Evolutionary conservation across 2,888 invertebrate species (phyloP), one percentile per base, ranked within the genome.

Genomic region (Glaucopsyche alexis): DNA sequence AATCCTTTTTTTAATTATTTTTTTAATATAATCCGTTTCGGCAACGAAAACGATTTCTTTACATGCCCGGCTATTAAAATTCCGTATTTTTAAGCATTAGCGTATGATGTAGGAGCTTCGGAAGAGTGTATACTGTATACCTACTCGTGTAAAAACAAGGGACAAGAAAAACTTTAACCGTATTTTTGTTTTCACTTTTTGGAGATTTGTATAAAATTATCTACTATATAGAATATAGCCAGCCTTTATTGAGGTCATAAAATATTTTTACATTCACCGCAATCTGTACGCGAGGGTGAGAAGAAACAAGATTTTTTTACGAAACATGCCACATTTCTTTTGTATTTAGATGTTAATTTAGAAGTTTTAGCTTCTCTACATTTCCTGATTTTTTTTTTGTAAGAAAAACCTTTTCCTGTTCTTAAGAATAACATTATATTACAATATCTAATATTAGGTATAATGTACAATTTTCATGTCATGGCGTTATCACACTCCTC

Each of bases 201-300:
- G 9, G 9, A 19, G 8, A 29, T 60, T 60, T 29, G 4, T 29
- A 13, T 29, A 60, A 60, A 38, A 29, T 29, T 60, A 29, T 60
- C 29, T 19, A 38, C 29, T 19, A 19, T 55, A 29, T 55, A 55
- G 19, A 55, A 19, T 11, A 60, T 60, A 60, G 13, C 60, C 60
- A 60, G 60, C 60, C 29, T 60, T 60, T 60, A 29, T 60, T 60
- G 60, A 11, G 13, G 60, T 60, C 60, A 29, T 60, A 60, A 60
- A 60, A 14, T 60, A 60, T 38, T 60, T 60, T 38, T 60, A 60
- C 29, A 60, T 60, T 29, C 60, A 60, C 60, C 60, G 14, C 60
- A 60, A 60, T 29, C 13, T 60, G 13, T 29, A 60, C 60, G 29
- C 7, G 29, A 60, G 60, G 29, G 60, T 60, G 60, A 29, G 13